These are phyloP conservation scores for Macroglossus sobrinus DNA, from an alignment of 2,113 vertebrate genomes.

Conservation along the genomic window DNA sequence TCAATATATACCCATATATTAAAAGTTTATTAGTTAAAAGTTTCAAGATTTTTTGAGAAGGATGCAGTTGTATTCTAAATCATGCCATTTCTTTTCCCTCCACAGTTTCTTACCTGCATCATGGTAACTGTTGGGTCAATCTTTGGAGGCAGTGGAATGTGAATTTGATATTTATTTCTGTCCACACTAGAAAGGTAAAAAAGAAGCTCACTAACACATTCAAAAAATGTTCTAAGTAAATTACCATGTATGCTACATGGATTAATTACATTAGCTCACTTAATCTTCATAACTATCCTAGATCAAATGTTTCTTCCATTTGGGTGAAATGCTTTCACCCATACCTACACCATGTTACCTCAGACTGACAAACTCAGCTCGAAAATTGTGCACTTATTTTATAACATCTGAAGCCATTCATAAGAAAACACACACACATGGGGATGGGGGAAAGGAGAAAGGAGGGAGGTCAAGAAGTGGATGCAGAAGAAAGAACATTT, in stretches of 20 bases:
- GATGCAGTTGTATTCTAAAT: background rate
- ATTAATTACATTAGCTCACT: background rate
- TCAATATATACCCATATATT: background rate
- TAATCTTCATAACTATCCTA: background rate
- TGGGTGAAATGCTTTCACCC: no score
- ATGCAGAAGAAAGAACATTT: background rate
- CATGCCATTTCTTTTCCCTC: background rate
- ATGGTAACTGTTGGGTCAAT: slow-evolving; percentile 99
- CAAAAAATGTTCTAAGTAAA: background rate
- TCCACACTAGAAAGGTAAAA: slow-evolving; percentile 88
- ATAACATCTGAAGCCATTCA: background rate
- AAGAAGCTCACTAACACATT: background rate
- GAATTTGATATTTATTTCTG: slow-evolving; percentile 99
- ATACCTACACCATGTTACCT: background rate
- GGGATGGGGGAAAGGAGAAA: background rate
- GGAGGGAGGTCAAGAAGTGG: background rate
- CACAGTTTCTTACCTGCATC: slow-evolving; percentile 92
- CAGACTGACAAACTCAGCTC: background rate
- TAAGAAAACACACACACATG: background rate
- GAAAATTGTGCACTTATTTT: background rate
- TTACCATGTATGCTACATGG: background rate
- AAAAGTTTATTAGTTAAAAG: background rate
- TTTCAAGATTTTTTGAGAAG: background rate
- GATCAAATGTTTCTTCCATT: background rate
- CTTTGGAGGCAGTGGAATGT: slow-evolving; percentile 98